These are phyloP conservation scores for Sphaerodactylus townsendi DNA, from an alignment of 2,113 vertebrate species.

Conservation along the genomic window DNA sequence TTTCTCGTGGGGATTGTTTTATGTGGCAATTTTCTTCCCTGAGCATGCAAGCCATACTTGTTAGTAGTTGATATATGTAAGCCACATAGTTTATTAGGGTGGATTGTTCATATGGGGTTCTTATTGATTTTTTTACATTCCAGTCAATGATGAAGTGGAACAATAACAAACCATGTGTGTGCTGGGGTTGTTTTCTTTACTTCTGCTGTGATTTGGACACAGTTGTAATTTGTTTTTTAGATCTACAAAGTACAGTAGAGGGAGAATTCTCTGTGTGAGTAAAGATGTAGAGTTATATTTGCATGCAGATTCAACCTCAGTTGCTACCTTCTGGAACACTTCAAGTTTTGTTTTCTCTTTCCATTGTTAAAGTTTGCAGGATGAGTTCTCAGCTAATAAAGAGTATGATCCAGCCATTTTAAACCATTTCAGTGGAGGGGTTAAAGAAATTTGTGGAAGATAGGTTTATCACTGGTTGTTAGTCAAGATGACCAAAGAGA, in stretches of 20 bases:
- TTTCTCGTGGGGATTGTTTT: slow-evolving; percentile 50
- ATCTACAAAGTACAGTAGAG: background rate
- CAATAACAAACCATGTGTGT: slow-evolving; percentile 47
- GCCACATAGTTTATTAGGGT: slow-evolving; percentile 58
- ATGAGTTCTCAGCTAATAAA: background rate
- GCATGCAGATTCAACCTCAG: slow-evolving; percentile 5
- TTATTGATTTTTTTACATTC: slow-evolving; percentile 55
- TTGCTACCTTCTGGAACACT: slow-evolving; percentile 14
- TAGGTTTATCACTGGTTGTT: too few relatives aligned
- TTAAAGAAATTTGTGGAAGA: too few relatives aligned
- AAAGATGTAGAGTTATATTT: slow-evolving; percentile 17
- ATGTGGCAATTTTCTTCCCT: slow-evolving; percentile 54
- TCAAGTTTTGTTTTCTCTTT: background rate
- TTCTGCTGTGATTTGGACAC: slow-evolving; percentile 37
- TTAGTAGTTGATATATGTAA: slow-evolving; percentile 65
- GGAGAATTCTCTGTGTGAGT: slow-evolving; percentile 28
- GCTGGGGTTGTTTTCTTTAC: slow-evolving; percentile 51
- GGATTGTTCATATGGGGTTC: slow-evolving; percentile 51
- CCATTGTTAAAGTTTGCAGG: background rate
- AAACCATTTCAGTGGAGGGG: background rate
- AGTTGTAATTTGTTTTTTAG: slow-evolving; percentile 42
- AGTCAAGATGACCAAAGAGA: too few relatives aligned
- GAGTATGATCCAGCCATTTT: background rate
- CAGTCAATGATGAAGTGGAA: slow-evolving; percentile 55
- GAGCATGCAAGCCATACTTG: slow-evolving; percentile 52